Percentiles rank a stretch among this genome's conserved stretches.
Conservation (phyloP, 1,140 invertebrate genomes). For the Gonioctena quinquepunctata region DNA sequence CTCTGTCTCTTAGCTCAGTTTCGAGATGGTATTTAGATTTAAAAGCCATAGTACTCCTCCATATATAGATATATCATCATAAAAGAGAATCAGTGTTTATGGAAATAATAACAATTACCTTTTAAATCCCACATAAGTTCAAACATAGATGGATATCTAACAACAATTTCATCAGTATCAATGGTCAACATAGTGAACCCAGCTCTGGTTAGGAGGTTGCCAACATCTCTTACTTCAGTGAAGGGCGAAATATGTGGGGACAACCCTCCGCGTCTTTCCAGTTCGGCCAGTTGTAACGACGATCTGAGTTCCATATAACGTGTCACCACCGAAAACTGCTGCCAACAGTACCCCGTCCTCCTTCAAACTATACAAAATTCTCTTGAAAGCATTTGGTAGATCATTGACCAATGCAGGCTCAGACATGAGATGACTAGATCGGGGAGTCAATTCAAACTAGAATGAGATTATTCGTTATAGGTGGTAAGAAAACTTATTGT, state of each 20-base stretch:
- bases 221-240: slow-evolving; percentile 78
- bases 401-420: slow-evolving; percentile 97
- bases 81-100: too few species aligned
- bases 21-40: too few species aligned
- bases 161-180: slow-evolving; percentile 88
- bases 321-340: slow-evolving; percentile 95
- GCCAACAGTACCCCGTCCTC: slow-evolving; percentile 93
- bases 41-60: too few species aligned
- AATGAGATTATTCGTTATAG: slow-evolving; percentile 47
- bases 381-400: slow-evolving; percentile 83
- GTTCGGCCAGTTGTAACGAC: slow-evolving; percentile 91
- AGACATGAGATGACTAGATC: slow-evolving; percentile 84
- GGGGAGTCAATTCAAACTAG: slow-evolving; percentile 80
- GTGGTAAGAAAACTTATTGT: not conserved
- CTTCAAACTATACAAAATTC: slow-evolving; percentile 73
- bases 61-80: too few species aligned
- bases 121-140: slow-evolving; percentile 95
- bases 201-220: slow-evolving; percentile 77
- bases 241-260: slow-evolving; percentile 95
- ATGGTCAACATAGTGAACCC: slow-evolving; percentile 96
- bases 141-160: slow-evolving; percentile 93
- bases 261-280: slow-evolving; percentile 90
- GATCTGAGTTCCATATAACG: slow-evolving; percentile 89
- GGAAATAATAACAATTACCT: too few species aligned
- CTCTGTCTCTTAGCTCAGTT: too few species aligned